These are phyloP conservation scores for Porites lobata DNA, from an alignment of 92 coral and sea anemone species.

Conservation along the genomic window DNA sequence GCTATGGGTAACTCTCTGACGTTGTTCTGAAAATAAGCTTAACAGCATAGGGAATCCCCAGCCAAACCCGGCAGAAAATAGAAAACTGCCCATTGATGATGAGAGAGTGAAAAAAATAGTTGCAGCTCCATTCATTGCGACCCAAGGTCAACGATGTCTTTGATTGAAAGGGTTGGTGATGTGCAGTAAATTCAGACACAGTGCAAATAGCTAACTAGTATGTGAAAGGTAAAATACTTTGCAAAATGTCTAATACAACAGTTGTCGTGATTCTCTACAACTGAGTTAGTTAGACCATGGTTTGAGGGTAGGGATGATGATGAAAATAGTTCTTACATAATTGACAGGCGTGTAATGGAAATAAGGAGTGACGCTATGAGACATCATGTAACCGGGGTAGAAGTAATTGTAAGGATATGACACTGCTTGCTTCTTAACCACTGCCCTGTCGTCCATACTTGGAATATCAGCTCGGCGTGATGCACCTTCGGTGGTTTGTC, in stretches of 20 bases:
- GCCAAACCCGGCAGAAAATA: too few relatives aligned
- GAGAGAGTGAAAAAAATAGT: too few relatives aligned
- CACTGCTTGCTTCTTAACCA: slow-evolving; percentile 81
- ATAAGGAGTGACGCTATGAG: slow-evolving; percentile 35
- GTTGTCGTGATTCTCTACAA: background rate
- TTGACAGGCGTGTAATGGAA: slow-evolving; percentile 35
- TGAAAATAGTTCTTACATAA: slow-evolving; percentile 11
- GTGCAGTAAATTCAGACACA: too few relatives aligned
- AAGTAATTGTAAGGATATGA: slow-evolving; percentile 73
- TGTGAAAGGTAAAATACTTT: too few relatives aligned
- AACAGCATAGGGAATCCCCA: too few relatives aligned
- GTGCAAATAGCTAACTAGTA: too few relatives aligned
- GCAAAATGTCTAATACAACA: background rate
- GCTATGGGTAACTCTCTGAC: too few relatives aligned
- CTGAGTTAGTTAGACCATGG: background rate
- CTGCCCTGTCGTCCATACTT: background rate
- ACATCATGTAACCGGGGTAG: slow-evolving; percentile 34
- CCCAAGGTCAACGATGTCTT: too few relatives aligned
- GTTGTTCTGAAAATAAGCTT: too few relatives aligned
- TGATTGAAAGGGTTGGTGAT: too few relatives aligned
- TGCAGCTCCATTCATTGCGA: too few relatives aligned
- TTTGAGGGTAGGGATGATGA: background rate
- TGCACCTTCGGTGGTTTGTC: slow-evolving; percentile 38
- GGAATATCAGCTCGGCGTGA: slow-evolving; percentile 75
- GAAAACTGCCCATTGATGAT: too few relatives aligned